Evolutionary conservation across 2,888 invertebrate genomes (phyloP).

Genomic region (Rhogogaster chlorosoma): DNA sequence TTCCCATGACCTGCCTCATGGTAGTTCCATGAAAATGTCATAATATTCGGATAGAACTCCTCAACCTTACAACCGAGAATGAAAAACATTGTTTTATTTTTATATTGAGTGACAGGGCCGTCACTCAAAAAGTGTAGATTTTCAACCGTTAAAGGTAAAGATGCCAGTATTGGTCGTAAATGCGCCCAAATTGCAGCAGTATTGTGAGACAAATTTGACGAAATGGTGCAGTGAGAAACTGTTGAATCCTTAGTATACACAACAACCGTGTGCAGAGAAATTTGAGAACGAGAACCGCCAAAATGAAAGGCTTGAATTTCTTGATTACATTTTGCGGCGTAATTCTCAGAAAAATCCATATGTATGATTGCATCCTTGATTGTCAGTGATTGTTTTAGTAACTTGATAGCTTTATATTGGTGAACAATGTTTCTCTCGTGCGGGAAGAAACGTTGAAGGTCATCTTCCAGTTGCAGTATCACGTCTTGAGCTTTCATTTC

Average conservation of each 20-base stretch:
- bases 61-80: no score
- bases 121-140: no score
- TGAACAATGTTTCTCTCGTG: conserved; percentile 54
- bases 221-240: conserved; percentile 52
- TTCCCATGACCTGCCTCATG: no score
- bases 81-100: no score
- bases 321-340: conserved; percentile 67
- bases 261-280: conserved; percentile 67
- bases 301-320: conserved; percentile 74
- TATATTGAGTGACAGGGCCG: no score
- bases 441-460: conserved; percentile 49
- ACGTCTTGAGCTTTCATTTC: not conserved
- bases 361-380: conserved; percentile 42
- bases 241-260: conserved; percentile 46
- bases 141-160: no score
- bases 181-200: conserved; percentile 62
- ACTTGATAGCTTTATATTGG: conserved; percentile 54
- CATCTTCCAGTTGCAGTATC: conserved; percentile 44
- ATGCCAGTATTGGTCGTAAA: no score
- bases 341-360: conserved; percentile 54
- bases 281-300: conserved; percentile 68
- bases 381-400: conserved; percentile 52
- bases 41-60: no score
- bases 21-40: no score
- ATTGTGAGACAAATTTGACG: conserved; percentile 64